Conservation (phyloP, 2,888 invertebrate genomes). For the Ptilodon capucinus region DNA sequence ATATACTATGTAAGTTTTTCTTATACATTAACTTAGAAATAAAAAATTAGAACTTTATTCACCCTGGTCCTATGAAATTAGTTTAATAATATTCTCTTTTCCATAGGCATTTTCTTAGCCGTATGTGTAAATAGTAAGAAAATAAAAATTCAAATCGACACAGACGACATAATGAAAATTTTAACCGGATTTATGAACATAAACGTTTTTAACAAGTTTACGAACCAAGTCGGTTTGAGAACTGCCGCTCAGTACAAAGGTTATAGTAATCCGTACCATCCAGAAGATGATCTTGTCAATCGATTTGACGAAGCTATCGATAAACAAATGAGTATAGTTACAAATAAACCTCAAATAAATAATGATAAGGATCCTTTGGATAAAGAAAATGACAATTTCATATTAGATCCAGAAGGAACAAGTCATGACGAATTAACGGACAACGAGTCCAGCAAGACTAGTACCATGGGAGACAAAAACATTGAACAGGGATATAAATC, state of each 20-base stretch:
- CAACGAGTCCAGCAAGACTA: constrained; percentile 4
- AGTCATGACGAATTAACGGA: constrained; percentile 28
- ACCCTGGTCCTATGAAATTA: too few species aligned
- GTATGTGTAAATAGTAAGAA: constrained; percentile 21
- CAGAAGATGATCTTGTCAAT: constrained; percentile 45
- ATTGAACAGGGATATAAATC: not conserved
- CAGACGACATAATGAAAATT: constrained; percentile 38
- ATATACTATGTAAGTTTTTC: not conserved
- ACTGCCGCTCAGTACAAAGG: constrained; percentile 4
- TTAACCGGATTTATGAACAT: constrained; percentile 25
- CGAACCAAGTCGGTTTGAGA: constrained; percentile 26
- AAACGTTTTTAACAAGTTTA: constrained; percentile 26
- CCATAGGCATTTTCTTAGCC: constrained; percentile 10
- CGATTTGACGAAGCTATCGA: constrained; percentile 7
- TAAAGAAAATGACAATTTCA: constrained; percentile 38
- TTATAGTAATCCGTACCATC: constrained; percentile 54
- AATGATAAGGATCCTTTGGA: constrained; percentile 27
- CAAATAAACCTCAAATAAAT: not conserved
- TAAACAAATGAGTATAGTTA: not conserved
- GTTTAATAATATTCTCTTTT: constrained; percentile 3
- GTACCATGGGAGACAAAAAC: not conserved
- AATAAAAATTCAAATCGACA: constrained; percentile 44
- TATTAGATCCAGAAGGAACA: constrained; percentile 19
- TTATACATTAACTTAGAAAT: too few species aligned
- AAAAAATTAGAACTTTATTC: too few species aligned